Evolutionary conservation across 2,113 vertebrate genomes (phyloP), one percentile per base, ranked within the genome.

Genomic region (Psammodynastes pulverulentus): DNA sequence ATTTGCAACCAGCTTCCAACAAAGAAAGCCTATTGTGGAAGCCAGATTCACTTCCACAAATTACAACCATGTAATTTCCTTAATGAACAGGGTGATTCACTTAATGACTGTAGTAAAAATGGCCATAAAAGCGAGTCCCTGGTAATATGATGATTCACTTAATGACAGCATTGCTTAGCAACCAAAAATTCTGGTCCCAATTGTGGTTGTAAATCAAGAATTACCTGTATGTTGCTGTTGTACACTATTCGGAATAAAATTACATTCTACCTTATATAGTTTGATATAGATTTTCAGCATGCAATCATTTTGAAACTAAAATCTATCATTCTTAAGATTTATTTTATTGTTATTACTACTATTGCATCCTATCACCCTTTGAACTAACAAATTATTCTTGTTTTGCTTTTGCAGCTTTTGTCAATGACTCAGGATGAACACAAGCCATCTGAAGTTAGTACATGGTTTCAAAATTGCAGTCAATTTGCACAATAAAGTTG

Each of bases 371-470:
- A 95, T 51, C 0, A 94, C 92, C 94, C 94, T 95, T 90, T 56
- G 89, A 95, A 94, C 91, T 98, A 98, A 97, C 97, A 93, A 96
- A 94, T 96, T 97, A 26, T 98, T 96, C 94, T 96, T 94, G 92
- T 96, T 94, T 98, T 98, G 95, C 96, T 95, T 98, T 98, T 97
- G 94, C 97, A 99, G 99, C 98, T 99, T 94, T 98, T 99, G 93
- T 98, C 98, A 96, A 95, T 98, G 97, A 99, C 98, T 94, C 98
- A 98, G 97, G 99, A 99, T 96, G 98, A 98, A 97, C 98, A 98
- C 98, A 99, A 99, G 96, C 98, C 98, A 87, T 98, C 98, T 67
- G 99, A 99, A 98, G 99, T 99, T 98, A 98, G 99, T 98, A 97
- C 97, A 97, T 94, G 94, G 92, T 97, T 95, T 51, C 96, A 86